phyloP scores from a whole-genome alignment of 2,888 invertebrate species.

The Meliscaeva auricollis region DNA sequence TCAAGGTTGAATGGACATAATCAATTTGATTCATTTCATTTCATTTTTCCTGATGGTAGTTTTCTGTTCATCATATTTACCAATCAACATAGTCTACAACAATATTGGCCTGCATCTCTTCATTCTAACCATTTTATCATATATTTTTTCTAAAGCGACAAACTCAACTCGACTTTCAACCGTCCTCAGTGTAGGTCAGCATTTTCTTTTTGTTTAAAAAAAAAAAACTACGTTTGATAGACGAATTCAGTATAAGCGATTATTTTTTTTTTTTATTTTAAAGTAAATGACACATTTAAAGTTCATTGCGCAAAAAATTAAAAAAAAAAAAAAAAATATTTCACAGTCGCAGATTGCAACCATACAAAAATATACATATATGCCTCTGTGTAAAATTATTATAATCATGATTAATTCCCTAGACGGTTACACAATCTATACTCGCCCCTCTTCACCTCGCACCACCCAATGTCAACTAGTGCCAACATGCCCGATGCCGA shows the following conservation, averaged over 20 bases:
- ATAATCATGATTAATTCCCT: slow-evolving; percentile 54
- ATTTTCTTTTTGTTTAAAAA: not conserved
- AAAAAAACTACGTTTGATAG: not conserved
- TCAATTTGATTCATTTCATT: no score
- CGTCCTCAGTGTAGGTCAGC: slow-evolving; percentile 11
- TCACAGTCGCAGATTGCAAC: slow-evolving; percentile 20
- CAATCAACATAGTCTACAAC: no score
- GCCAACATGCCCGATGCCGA: not conserved
- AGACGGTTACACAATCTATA: slow-evolving; percentile 35
- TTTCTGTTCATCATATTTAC: no score
- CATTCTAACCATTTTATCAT: not conserved
- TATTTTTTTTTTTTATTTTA: not conserved
- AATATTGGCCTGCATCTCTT: not conserved
- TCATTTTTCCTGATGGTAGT: no score
- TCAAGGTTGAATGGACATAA: no score
- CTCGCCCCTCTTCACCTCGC: slow-evolving; percentile 6
- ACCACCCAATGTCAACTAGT: slow-evolving; percentile 50
- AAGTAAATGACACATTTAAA: slow-evolving; percentile 21
- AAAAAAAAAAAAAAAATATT: slow-evolving; percentile 7
- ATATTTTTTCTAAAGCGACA: not conserved
- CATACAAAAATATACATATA: not conserved
- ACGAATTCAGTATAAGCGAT: not conserved
- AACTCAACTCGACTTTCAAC: not conserved
- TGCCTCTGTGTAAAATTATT: slow-evolving; percentile 23
- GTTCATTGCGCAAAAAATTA: slow-evolving; percentile 26